Conservation (phyloP, 2,888 invertebrate genomes). For the Cephus sareptanus region DNA sequence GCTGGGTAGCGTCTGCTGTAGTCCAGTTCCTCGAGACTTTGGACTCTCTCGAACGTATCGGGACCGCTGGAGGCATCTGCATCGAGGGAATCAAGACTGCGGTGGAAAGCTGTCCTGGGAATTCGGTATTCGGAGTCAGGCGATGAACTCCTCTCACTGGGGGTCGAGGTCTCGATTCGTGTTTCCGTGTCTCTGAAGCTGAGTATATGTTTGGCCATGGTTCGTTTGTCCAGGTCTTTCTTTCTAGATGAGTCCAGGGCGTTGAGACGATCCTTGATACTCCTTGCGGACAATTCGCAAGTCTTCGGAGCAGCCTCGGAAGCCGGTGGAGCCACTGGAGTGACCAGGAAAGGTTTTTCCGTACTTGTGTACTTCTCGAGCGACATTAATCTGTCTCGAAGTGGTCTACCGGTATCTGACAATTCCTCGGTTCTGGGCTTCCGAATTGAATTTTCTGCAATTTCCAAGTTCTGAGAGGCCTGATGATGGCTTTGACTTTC, state of each 20-base stretch:
- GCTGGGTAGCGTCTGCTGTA: constrained; percentile 68
- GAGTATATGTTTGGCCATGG: constrained; percentile 49
- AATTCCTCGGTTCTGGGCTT: constrained; percentile 46
- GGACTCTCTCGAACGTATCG: constrained; percentile 73
- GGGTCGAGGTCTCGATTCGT: constrained; percentile 49
- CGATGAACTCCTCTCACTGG: constrained; percentile 60
- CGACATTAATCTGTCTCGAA: constrained; percentile 52
- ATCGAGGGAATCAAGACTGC: constrained; percentile 75
- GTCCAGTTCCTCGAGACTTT: constrained; percentile 74
- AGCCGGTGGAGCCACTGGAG: constrained; percentile 12
- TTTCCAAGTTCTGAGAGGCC: background rate
- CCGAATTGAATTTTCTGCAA: constrained; percentile 26
- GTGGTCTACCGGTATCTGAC: constrained; percentile 43
- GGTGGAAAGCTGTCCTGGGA: constrained; percentile 67
- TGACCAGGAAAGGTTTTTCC: constrained; percentile 10
- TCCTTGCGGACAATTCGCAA: constrained; percentile 42
- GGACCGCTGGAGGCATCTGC: constrained; percentile 68
- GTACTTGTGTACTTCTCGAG: constrained; percentile 47
- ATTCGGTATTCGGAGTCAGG: constrained; percentile 60
- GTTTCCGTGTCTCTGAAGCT: constrained; percentile 48
- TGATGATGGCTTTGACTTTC: constrained; percentile 39
- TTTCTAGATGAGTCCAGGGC: constrained; percentile 69
- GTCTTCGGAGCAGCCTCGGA: constrained; percentile 30
- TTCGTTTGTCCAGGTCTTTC: constrained; percentile 38
- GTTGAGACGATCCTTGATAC: constrained; percentile 68